Base-by-base conservation (phyloP, 2,888 invertebrate genomes). In the Pantelozetes paolii region DNA sequence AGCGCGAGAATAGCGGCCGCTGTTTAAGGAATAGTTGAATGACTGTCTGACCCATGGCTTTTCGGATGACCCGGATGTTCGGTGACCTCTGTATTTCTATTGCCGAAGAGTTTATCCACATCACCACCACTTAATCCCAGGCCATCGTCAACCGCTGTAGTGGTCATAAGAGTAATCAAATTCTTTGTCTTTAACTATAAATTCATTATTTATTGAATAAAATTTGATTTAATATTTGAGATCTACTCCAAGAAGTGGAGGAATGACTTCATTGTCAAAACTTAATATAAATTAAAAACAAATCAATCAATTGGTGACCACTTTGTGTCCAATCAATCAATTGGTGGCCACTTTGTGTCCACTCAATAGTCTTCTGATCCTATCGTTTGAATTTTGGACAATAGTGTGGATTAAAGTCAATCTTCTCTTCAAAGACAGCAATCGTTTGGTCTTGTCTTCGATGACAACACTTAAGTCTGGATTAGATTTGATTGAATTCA, bases 331-430 rank as follows among this genome's bases (percentile, higher is more conserved):
- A n/a, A n/a, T n/a, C 36, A 36, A 36, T 36, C 36, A 36, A 5
- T 36, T 36, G 9, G 5, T 36, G 36, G 9, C 36, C 36, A 62
- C 64, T 42, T 48, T 48, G 50, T 45, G 23, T 13, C 18, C 8
- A 18, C 69, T 36, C 18, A 75, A 36, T 48, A 74, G 26, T 32
- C 23, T 72, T 30, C 57, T 23, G 59, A 57, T 72, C 20, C 75
- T 45, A 9, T 72, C 67, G 59, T 72, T 67, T 3, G 72, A 20
- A 23, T 75, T 75, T 36, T 75, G 75, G 11, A 75, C n/a, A 64
- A 75, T 64, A 15, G 72, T 75, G 42, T 75, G 75, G 18, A 75
- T 59, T 8, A 75, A 28, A 69, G 75, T 75, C 9, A 75, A 45
- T 54, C 70, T 36, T 11, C 75, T 62, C 57, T 72, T 75, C 15